These are phyloP conservation scores for Ciconia nigra DNA, from an alignment of 2,797 vertebrate species.

Conservation along the genomic window DNA sequence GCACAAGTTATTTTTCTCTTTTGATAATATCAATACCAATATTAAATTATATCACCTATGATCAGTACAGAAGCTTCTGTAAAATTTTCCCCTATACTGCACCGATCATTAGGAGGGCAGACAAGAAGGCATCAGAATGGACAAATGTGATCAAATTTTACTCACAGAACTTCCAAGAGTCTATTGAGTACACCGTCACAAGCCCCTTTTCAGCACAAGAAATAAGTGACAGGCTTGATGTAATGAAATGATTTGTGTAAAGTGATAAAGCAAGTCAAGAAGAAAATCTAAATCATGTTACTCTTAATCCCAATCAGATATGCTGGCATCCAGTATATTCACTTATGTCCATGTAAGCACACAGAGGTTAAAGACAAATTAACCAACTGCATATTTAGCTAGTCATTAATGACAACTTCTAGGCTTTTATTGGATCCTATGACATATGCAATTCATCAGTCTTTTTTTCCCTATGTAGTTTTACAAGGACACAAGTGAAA, in stretches of 20 bases:
- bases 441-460: not conserved
- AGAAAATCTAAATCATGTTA: not conserved
- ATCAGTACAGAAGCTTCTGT: not conserved
- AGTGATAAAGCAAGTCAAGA: not conserved
- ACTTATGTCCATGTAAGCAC: not conserved
- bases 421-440: not conserved
- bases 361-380: not conserved
- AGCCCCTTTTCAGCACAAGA: not conserved
- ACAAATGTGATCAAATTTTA: not conserved
- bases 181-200: not conserved
- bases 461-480: not conserved
- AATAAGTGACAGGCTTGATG: not conserved
- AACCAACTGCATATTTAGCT: not conserved
- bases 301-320: not conserved
- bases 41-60: not conserved
- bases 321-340: not conserved
- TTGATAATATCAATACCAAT: not conserved
- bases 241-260: not conserved
- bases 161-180: not conserved
- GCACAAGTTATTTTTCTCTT: not conserved
- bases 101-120: not conserved
- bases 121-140: not conserved
- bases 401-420: not conserved
- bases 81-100: not conserved
- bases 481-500: not conserved